A percentile compares a stretch with the other conserved stretches of the same genome.
Conservation (phyloP, 1,140 invertebrate species). For the Lanistes nyassanus region DNA sequence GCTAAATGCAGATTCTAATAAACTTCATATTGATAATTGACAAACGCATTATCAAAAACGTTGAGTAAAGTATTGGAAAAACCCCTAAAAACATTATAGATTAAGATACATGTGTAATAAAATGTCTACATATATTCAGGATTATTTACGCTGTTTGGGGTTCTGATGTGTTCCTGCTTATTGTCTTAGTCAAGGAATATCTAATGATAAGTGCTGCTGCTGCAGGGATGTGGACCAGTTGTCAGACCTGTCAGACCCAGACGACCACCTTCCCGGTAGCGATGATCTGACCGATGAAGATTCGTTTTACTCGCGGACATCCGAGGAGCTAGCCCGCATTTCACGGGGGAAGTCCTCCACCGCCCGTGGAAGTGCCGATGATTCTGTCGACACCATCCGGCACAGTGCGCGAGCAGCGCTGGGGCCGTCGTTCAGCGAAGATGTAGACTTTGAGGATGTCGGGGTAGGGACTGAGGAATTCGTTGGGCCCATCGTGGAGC, state of each 20-base stretch:
- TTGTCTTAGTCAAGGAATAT: too few relatives aligned
- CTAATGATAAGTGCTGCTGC: too few relatives aligned
- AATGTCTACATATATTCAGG: too few relatives aligned
- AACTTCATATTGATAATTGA: too few relatives aligned
- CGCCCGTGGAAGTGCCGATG: constrained; percentile 29
- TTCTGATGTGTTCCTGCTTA: too few relatives aligned
- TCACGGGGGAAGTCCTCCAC: constrained; percentile 26
- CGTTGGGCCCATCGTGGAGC: constrained; percentile 32
- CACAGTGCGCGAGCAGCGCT: not conserved
- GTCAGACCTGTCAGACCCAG: constrained; percentile 58
- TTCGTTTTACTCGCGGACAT: constrained; percentile 52
- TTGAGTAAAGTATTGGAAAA: too few relatives aligned
- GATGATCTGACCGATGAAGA: constrained; percentile 48
- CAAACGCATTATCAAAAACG: too few relatives aligned
- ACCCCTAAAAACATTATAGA: too few relatives aligned
- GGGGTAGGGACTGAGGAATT: constrained; percentile 17
- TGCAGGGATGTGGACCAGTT: constrained; percentile 60
- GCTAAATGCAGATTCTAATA: too few relatives aligned
- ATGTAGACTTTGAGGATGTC: constrained; percentile 13
- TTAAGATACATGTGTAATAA: too few relatives aligned
- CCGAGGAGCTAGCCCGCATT: constrained; percentile 52
- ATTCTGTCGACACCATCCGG: constrained; percentile 10
- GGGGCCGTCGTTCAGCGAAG: not conserved
- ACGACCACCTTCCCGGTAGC: constrained; percentile 27
- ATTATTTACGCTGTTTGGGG: too few relatives aligned